A percentile compares a stretch with the other conserved stretches of the same genome.
These are phyloP conservation scores for Ctenopoma kingsleyae DNA, from an alignment of 2,797 vertebrate species.

Conservation along the genomic window DNA sequence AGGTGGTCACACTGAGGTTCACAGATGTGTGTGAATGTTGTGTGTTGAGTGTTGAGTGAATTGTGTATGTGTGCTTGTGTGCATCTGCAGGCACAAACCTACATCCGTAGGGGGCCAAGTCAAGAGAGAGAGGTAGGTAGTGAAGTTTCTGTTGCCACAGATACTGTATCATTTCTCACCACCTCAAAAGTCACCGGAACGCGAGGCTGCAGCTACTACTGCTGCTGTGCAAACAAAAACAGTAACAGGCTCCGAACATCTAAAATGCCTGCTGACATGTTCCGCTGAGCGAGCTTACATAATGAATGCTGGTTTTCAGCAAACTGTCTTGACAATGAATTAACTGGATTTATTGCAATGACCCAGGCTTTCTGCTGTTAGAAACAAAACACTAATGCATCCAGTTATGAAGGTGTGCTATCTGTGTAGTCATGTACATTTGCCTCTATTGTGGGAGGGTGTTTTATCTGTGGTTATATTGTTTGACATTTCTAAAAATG, in stretches of 20 bases:
- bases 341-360: conserved; percentile 72
- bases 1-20: conserved; percentile 71
- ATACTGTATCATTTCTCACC: conserved; percentile 73
- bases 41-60: not conserved
- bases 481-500: conserved; percentile 61
- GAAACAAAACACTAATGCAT: conserved; percentile 67
- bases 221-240: conserved; percentile 62
- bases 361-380: conserved; percentile 64
- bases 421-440: conserved; percentile 31
- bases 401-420: conserved; percentile 52
- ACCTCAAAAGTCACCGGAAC: conserved; percentile 74
- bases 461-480: conserved; percentile 58
- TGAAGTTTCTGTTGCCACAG: conserved; percentile 73
- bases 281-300: conserved; percentile 69
- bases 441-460: conserved; percentile 34
- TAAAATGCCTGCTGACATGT: conserved; percentile 69
- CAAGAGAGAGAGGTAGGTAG: conserved; percentile 26
- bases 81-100: conserved; percentile 45
- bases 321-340: conserved; percentile 75
- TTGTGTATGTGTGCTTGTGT: conserved; percentile 22
- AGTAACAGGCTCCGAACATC: conserved; percentile 68
- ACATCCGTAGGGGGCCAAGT: conserved; percentile 42
- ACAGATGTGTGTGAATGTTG: conserved; percentile 31
- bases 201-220: conserved; percentile 60
- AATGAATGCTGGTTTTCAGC: conserved; percentile 76